Evolutionary conservation across 2,113 vertebrate genomes (phyloP), one percentile per base, ranked within the genome.

Genomic region (Platanista minor): DNA sequence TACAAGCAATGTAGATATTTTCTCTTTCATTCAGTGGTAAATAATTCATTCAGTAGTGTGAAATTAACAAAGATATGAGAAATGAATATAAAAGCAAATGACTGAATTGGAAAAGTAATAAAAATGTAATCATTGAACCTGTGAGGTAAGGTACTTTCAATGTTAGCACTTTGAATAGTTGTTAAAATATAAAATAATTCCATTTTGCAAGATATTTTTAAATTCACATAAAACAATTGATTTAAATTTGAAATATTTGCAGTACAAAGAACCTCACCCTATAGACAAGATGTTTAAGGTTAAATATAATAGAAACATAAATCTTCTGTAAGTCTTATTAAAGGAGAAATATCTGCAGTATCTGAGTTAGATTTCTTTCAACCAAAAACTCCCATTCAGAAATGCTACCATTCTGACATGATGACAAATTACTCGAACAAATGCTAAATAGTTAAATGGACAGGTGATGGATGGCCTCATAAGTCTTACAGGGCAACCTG

Each of bases 361-460:
- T 98, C 97, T 96, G 52, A 97, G 98, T 97, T 98, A 98, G 97
- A 98, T 98, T 99, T 98, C 98, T 98, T 98, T 98, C 98, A 98
- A 98, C 97, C 97, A 94, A 98, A 99, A 98, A 90, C 97, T 98
- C 96, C 96, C 97, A 75, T 98, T 98, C 96, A 98, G 96, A 98
- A 98, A 98, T 98, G 98, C 96, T 98, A 87, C 97, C 10, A 1
- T 98, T 98, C 98, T 99, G 99, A 99, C 99, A 99, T 91, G 94
- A 98, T 99, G 99, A 99, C 99, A 99, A 99, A 99, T 99, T 98
- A 98, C 98, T 98, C 97, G 98, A 98, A 98, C 98, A 98, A 99
- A 99, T 99, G 99, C 98, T 99, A 99, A 99, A 98, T 98, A 99
- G 98, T 98, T 98, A 98, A 99, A 98, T 98, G 98, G 98, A 99